These are phyloP conservation scores for Trissolcus basalis DNA, from an alignment of 1,140 invertebrate genomes.

Conservation along the genomic window DNA sequence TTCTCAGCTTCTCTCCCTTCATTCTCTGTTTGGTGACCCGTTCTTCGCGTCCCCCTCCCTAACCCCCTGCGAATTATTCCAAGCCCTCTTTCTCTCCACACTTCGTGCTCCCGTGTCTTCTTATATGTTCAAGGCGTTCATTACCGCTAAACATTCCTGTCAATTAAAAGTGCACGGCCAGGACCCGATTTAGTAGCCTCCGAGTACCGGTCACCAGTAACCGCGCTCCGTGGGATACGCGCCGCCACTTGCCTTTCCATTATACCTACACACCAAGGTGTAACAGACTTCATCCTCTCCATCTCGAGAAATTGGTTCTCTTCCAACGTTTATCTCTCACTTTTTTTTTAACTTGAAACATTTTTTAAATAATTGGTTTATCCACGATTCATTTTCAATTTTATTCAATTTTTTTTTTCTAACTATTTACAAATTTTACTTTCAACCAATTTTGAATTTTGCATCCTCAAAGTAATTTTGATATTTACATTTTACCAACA, in stretches of 20 bases:
- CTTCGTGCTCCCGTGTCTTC: conserved; percentile 53
- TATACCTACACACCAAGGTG: conserved; percentile 42
- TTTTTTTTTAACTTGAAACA: neutral
- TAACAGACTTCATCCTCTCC: conserved; percentile 36
- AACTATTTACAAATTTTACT: too few species aligned
- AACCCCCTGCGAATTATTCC: conserved; percentile 18
- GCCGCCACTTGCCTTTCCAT: conserved; percentile 57
- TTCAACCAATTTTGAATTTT: too few species aligned
- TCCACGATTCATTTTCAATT: neutral
- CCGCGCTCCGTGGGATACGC: conserved; percentile 48
- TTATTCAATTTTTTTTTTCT: neutral
- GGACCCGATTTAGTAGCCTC: conserved; percentile 68
- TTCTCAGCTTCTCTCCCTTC: conserved; percentile 33
- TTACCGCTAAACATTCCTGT: conserved; percentile 76
- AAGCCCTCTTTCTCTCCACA: conserved; percentile 53
- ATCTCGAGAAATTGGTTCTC: neutral
- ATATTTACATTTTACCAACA: too few species aligned
- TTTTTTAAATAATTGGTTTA: neutral
- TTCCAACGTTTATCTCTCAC: neutral
- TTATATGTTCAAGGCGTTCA: conserved; percentile 66
- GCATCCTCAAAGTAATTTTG: too few species aligned
- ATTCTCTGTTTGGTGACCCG: conserved; percentile 28
- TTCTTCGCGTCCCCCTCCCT: conserved; percentile 1
- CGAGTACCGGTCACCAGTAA: conserved; percentile 33
- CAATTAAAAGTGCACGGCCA: conserved; percentile 72